phyloP scores from a whole-genome alignment of 2,888 invertebrate species.

The Sphaerophoria taeniata region DNA sequence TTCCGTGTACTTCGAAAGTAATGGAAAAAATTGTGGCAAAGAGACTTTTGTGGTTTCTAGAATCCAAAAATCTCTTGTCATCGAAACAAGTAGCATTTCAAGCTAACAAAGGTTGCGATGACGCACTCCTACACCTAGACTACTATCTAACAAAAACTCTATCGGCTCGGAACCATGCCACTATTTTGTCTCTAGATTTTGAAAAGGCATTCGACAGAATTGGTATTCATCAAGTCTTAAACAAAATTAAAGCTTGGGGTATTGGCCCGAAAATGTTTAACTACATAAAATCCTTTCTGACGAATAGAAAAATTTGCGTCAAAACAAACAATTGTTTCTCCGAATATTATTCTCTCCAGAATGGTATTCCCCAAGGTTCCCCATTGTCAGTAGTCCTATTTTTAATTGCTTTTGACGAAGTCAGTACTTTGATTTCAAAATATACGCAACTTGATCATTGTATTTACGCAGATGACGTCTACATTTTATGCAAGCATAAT shows the following conservation, averaged over 20 bases:
- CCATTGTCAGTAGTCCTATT: too few relatives aligned
- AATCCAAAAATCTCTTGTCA: not conserved
- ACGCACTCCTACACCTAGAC: constrained; percentile 1
- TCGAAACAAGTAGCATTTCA: not conserved
- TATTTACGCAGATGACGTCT: too few relatives aligned
- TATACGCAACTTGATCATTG: too few relatives aligned
- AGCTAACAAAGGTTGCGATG: constrained; percentile 16
- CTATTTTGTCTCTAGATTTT: not conserved
- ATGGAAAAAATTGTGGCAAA: constrained; percentile 10
- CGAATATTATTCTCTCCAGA: too few relatives aligned
- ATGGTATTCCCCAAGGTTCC: too few relatives aligned
- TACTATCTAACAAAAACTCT: constrained; percentile 10
- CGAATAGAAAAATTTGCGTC: constrained; percentile 1
- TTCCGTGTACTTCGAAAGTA: constrained; percentile 1
- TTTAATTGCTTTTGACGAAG: too few relatives aligned
- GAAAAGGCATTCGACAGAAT: not conserved
- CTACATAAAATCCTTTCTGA: not conserved
- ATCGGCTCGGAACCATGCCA: not conserved
- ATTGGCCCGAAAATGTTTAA: not conserved
- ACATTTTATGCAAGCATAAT: too few relatives aligned
- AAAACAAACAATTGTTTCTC: not conserved
- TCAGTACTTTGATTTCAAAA: too few relatives aligned
- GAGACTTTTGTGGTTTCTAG: not conserved
- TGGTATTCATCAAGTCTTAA: not conserved
- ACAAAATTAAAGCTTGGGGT: not conserved